Base-by-base conservation (phyloP, 2,888 invertebrate genomes). In the Spicauda simplicius region DNA sequence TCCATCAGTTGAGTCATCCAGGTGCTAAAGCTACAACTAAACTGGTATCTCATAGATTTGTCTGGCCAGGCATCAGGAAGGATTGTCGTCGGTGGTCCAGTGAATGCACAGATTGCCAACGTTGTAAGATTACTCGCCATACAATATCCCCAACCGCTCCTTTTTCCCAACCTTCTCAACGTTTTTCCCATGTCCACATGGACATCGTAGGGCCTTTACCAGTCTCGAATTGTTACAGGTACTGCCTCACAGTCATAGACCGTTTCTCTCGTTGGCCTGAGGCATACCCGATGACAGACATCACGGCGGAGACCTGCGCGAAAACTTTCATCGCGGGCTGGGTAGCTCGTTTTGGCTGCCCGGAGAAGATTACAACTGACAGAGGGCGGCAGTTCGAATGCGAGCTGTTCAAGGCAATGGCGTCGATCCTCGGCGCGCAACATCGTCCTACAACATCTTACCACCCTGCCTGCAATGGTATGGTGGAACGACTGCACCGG, bases 21-120 rank as follows among this genome's bases (percentile, higher is more conserved):
- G 58, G 58, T 20, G 48, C 58, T 20, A 58, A 12, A n/a, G n/a
- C n/a, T n/a, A n/a, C n/a, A n/a, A n/a, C n/a, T n/a, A n/a, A n/a
- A n/a, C n/a, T n/a, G n/a, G 25, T 57, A 2, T 14, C 57, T 14
- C 19, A 57, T 11, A 16, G 57, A 41, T 57, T 57, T 19, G 57
- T 57, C 8, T 57, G 57, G 57, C 57, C 57, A 19, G 57, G 57
- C 4, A 19, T 57, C 14, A n/a, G 57, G 16, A 57, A 57, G 19
- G 57, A 41, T 19, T 57, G 57, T 10, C 57, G 57, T 19, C 41
- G 57, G 14, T 57, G 57, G 57, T 11, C 57, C 11, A 57, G 57
- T 6, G 37, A 37, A 56, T 56, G 56, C 56, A 37, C n/a, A 30
- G 56, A 56, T 56, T 56, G 56, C 56, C 56, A 56, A 56, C 56